A percentile compares a stretch with the other conserved stretches of the same genome.
These are phyloP conservation scores for Plemyria rubiginata DNA, from an alignment of 2,888 invertebrate species.

Conservation along the genomic window DNA sequence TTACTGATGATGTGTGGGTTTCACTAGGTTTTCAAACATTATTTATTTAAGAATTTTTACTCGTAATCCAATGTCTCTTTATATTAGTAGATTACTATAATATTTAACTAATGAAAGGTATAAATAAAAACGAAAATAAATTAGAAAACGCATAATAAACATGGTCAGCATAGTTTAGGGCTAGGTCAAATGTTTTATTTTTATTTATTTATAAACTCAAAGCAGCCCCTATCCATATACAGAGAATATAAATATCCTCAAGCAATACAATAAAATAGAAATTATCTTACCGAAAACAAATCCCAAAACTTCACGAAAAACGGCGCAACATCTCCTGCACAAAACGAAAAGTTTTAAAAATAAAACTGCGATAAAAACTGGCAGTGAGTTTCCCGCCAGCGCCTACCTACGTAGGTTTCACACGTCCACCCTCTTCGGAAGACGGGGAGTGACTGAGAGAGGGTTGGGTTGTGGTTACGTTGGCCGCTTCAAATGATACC, in stretches of 20 bases:
- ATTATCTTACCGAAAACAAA: slow-evolving; percentile 33
- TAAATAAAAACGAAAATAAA: too few relatives aligned
- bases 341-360: slow-evolving; percentile 36
- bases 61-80: too few relatives aligned
- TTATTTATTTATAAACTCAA: neutral
- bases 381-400: slow-evolving; percentile 35
- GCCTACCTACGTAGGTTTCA: slow-evolving; percentile 10
- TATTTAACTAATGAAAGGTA: too few relatives aligned
- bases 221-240: neutral
- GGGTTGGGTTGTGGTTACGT: slow-evolving; percentile 33
- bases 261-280: neutral
- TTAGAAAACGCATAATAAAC: too few relatives aligned
- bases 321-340: slow-evolving; percentile 19
- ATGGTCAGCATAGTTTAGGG: too few relatives aligned
- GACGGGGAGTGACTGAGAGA: slow-evolving; percentile 61
- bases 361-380: slow-evolving; percentile 52
- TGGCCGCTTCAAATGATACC: slow-evolving; percentile 63
- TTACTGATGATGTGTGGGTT: too few relatives aligned
- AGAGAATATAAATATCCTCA: neutral
- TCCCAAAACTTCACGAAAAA: slow-evolving; percentile 27
- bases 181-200: too few relatives aligned
- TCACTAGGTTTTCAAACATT: too few relatives aligned
- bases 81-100: too few relatives aligned
- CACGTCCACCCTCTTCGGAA: slow-evolving; percentile 51
- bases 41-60: too few relatives aligned